Percentiles rank a stretch among this genome's conserved stretches.
Evolutionary conservation across 2,797 vertebrate genomes (phyloP).

Genomic region (Hydrolagus colliei): DNA sequence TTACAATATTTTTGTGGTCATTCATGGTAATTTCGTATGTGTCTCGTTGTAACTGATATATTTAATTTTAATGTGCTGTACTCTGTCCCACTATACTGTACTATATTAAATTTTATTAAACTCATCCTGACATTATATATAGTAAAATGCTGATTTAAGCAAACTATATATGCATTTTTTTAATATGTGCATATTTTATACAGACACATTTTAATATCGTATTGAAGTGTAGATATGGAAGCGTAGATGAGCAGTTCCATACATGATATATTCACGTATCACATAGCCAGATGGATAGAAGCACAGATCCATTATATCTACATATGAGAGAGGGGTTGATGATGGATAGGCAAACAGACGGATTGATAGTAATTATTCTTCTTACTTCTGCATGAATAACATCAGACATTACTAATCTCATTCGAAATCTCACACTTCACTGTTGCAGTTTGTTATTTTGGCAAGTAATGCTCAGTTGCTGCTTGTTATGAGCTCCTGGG

Average conservation of each 20-base stretch:
- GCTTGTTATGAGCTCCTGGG: slow-evolving; percentile 8
- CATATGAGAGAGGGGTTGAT: not conserved
- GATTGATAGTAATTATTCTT: slow-evolving; percentile 7
- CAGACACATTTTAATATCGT: not conserved
- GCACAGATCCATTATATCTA: not conserved
- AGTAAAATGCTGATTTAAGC: not conserved
- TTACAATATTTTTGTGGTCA: not conserved
- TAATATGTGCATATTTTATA: not conserved
- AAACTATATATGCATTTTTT: not conserved
- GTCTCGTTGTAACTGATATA: not conserved
- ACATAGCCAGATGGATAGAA: not conserved
- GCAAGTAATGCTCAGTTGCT: slow-evolving; percentile 20
- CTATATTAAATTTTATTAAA: not conserved
- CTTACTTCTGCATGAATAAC: slow-evolving; percentile 2
- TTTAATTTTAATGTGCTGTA: not conserved
- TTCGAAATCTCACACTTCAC: not conserved
- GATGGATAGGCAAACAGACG: not conserved
- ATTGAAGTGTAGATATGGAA: not conserved
- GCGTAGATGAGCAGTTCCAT: not conserved
- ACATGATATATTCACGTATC: not conserved
- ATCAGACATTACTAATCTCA: slow-evolving; percentile 14
- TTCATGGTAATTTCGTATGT: no score
- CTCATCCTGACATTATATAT: not conserved
- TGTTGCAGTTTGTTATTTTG: slow-evolving; percentile 8
- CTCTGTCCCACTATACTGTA: not conserved